A percentile compares a stretch with the other conserved stretches of the same genome.
phyloP scores from a whole-genome alignment of 2,797 vertebrate genomes.

The Hyperoplus immaculatus region DNA sequence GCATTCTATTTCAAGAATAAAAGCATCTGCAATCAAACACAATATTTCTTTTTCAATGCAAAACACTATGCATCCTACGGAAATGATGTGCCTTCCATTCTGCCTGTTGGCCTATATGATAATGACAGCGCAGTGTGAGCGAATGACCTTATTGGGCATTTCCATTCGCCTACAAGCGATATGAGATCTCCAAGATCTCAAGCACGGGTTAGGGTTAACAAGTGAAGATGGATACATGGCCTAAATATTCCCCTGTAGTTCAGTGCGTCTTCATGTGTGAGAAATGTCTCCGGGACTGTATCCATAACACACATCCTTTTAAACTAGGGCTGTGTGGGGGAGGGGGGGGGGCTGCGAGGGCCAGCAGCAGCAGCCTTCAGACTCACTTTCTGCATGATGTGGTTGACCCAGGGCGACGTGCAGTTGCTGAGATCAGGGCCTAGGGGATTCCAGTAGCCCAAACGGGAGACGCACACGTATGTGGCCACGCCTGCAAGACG shows the following conservation, averaged over 20 bases:
- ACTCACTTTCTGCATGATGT: slow-evolving; percentile 98
- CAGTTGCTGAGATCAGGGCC: slow-evolving; percentile 99
- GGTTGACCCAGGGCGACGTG: slow-evolving; percentile 98
- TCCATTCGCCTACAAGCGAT: slow-evolving; percentile 40
- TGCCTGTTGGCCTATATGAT: slow-evolving; percentile 12
- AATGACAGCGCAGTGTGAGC: slow-evolving; percentile 17
- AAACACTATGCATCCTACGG: slow-evolving; percentile 2
- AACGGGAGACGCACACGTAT: slow-evolving; percentile 90
- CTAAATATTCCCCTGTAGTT: slow-evolving; percentile 63
- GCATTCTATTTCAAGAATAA: slow-evolving; percentile 3
- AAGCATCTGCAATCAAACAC: background rate
- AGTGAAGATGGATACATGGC: slow-evolving; percentile 60
- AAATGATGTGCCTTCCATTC: slow-evolving; percentile 16
- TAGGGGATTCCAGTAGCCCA: slow-evolving; percentile 93
- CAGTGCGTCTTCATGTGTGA: slow-evolving; percentile 54
- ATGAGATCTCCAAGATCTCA: slow-evolving; percentile 28
- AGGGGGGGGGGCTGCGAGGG: slow-evolving; percentile 33
- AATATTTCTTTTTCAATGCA: slow-evolving; percentile 8
- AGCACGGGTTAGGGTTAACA: slow-evolving; percentile 48
- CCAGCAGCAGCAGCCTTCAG: slow-evolving; percentile 40
- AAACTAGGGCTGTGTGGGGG: slow-evolving; percentile 40
- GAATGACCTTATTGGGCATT: slow-evolving; percentile 53
- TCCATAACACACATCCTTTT: slow-evolving; percentile 48
- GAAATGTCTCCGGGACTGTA: slow-evolving; percentile 54
- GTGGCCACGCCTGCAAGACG: slow-evolving; percentile 92